Evolutionary conservation across 1,140 invertebrate species (phyloP), one percentile per base, ranked within the genome.

Genomic region (Lanistes nyassanus): DNA sequence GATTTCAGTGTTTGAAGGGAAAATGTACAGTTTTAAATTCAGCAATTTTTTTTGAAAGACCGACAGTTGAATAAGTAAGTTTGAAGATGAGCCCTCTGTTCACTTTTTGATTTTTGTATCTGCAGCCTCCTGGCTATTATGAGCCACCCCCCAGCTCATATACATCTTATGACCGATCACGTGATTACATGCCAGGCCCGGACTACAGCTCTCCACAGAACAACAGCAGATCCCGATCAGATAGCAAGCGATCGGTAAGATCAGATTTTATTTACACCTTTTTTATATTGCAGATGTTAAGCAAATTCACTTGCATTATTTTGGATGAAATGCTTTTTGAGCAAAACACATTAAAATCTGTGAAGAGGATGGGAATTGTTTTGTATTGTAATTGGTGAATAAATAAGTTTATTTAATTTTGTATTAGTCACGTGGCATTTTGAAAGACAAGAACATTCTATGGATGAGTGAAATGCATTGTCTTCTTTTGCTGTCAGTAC

Each of bases 111-210:
- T 4, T 42, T 51, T 16, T 71, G 23, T 60, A 56, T 39, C 78
- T 90, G 89, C 55, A 93, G 84, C 90, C 92, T 23, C 89, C 91
- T 26, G 80, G 81, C n/a, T 85, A 82, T 76, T 95, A 94, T 85
- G 94, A 94, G 75, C 89, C 92, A 31, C 86, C 95, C 82, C 93
- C 93, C 36, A 93, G 94, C 29, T 13, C 92, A 93, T 29, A 91
- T 94, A 60, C 94, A 95, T 84, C 95, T 95, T 94, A 94, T 62
- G 87, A 93, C 39, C 92, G 93, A 60, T 76, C 88, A 67, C 92
- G 92, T 19, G 92, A 93, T 53, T 90, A 85, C 75, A 80, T 85
- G 60, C 75, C 83, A 36, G 76, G 84, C 26, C 80, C 81, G 62
- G 80, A 83, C 39, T 80, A 80, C 60, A 74, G 76, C 26, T 34